Conservation (phyloP, 2,888 invertebrate genomes). For the Drosophila birchii region DNA sequence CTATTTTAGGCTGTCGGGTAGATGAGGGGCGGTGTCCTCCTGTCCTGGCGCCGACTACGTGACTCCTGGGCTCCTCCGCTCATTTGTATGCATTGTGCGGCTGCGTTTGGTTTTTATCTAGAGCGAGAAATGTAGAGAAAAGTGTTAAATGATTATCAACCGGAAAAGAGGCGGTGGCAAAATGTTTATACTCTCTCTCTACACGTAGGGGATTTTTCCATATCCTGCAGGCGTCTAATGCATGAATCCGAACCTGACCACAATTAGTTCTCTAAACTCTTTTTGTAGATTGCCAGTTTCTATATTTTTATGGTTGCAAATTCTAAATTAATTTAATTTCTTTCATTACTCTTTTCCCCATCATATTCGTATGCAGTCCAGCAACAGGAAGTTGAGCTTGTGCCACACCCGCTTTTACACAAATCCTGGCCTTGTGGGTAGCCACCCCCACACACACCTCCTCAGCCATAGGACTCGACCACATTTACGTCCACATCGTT, state of each 20-base stretch:
- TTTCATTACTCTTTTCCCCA: not conserved
- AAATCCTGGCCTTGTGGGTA: not conserved
- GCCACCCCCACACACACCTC: not conserved
- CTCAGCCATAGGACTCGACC: not conserved
- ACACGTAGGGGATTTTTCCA: not conserved
- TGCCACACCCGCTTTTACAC: conserved; percentile 11
- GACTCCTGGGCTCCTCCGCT: conserved; percentile 35
- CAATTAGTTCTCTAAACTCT: not conserved
- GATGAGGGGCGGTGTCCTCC: conserved; percentile 5
- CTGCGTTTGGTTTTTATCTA: conserved; percentile 32
- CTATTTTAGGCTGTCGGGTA: conserved; percentile 10
- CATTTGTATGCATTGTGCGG: conserved; percentile 53
- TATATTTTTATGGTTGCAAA: not conserved
- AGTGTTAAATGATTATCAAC: conserved; percentile 39
- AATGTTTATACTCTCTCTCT: conserved; percentile 29
- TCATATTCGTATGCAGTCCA: not conserved
- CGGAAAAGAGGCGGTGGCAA: conserved; percentile 11
- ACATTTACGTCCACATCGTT: conserved; percentile 1
- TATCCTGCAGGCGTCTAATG: conserved; percentile 46
- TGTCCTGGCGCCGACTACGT: conserved; percentile 26
- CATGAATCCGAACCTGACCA: conserved; percentile 1
- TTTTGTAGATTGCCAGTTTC: not conserved
- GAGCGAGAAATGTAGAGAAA: conserved; percentile 32
- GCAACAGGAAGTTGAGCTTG: conserved; percentile 40
- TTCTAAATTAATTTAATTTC: not conserved